Base-by-base conservation (phyloP, 2,888 invertebrate species). In the Aphodius granarius region DNA sequence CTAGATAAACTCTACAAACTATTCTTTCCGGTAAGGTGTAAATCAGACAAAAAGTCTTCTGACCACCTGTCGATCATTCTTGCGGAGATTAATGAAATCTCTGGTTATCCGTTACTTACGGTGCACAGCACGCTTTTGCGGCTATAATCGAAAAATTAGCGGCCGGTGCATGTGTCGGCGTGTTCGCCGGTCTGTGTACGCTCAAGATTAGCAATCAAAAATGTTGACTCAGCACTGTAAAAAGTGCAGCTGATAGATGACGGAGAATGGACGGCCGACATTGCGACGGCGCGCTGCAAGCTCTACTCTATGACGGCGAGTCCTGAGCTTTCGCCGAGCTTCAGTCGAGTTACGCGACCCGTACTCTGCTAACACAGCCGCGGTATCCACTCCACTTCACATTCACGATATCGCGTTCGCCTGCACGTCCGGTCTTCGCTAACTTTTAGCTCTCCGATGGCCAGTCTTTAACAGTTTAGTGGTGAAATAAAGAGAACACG, bases 141-240 rank as follows among this genome's bases (percentile, higher is more conserved):
- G 43, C 43, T 43, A 43, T 43, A 43, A 43, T 43, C 43, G 43
- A 43, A 43, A 43, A 43, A 43, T 43, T 43, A 43, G 9, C 43
- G 43, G 43, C 43, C 3, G 43, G 43, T 43, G 43, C 43, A 43
- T 43, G 43, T 43, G 43, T 78, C 75, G 79, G 20, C 66, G 20
- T 17, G 20, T 19, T 68, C 68, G 68, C 65, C 19, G 20, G 22
- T 18, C 68, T 20, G 22, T 68, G 80, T 81, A 79, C 79, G 81
- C 78, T 81, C 81, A 78, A 81, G 81, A 83, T 84, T 82, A 81
- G 83, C 83, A 83, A 84, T 84, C 83, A 83, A 84, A 84, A 85
- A 84, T 84, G 84, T 84, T 84, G 84, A 84, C 84, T 82, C 81
- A 80, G 80, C 82, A 82, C 21, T 5, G 83, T 83, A 83, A 85